Conservation (phyloP, 2,797 vertebrate genomes). For the Centropyge bicolor region DNA sequence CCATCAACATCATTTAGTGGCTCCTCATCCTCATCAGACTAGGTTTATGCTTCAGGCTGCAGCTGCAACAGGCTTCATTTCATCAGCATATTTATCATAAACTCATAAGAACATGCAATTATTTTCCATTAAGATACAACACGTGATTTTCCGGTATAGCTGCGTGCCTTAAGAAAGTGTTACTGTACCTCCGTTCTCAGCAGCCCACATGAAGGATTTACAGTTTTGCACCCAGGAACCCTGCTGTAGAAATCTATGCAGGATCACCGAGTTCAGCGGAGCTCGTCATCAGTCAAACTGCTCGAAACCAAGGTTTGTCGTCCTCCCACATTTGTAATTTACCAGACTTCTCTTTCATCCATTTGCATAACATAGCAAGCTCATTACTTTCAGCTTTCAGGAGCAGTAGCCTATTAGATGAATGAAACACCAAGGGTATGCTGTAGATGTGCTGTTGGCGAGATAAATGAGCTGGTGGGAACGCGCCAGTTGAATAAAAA, state of each 20-base stretch:
- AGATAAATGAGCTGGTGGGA: conserved; percentile 68
- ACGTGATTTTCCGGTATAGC: not conserved
- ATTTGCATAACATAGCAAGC: conserved; percentile 73
- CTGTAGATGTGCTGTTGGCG: conserved; percentile 49
- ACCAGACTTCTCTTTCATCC: conserved; percentile 58
- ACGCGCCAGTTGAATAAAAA: conserved; percentile 51
- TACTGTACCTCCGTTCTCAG: conserved; percentile 6
- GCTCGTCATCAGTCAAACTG: conserved; percentile 70
- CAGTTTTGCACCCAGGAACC: conserved; percentile 19
- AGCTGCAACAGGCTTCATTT: not conserved
- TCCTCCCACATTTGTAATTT: conserved; percentile 77
- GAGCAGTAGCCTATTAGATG: conserved; percentile 63
- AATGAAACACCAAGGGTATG: conserved; percentile 57
- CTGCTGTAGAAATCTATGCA: conserved; percentile 41
- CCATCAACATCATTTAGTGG: not conserved
- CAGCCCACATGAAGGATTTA: conserved; percentile 23
- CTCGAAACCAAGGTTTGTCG: conserved; percentile 69
- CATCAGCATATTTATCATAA: not conserved
- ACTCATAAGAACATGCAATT: not conserved
- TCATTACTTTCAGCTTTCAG: conserved; percentile 76
- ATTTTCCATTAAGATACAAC: not conserved
- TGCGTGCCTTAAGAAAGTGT: not conserved
- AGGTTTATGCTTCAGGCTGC: not conserved
- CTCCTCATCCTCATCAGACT: not conserved
- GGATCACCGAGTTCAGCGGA: conserved; percentile 72